Percentiles rank a stretch among this genome's conserved stretches.
Evolutionary conservation across 2,797 vertebrate species (phyloP).

Genomic region (Cygnus olor): DNA sequence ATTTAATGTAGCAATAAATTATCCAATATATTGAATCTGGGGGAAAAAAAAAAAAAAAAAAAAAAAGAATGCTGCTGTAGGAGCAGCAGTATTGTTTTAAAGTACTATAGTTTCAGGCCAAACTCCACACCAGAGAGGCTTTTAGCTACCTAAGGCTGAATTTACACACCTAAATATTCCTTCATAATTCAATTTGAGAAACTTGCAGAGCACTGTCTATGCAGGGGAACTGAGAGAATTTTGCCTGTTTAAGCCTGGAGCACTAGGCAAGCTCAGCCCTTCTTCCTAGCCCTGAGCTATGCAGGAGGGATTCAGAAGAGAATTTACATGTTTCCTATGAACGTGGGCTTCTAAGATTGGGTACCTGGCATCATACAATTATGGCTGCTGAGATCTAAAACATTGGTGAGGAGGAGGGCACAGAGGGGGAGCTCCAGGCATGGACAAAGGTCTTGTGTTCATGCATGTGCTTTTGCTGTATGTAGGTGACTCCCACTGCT

Average conservation of each 20-base stretch:
- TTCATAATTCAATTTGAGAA: not conserved
- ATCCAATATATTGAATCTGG: not conserved
- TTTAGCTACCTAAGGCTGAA: not conserved
- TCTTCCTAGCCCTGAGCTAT: not conserved
- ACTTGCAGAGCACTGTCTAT: not conserved
- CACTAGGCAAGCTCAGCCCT: not conserved
- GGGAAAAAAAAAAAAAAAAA: not conserved
- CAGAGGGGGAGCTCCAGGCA: rapidly evolving
- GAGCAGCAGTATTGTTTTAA: not conserved
- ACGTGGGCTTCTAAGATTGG: not conserved
- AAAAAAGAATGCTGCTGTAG: not conserved
- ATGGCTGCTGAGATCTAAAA: not conserved
- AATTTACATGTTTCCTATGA: not conserved
- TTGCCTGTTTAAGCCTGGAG: not conserved
- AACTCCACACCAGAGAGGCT: not conserved
- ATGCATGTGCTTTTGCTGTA: not conserved
- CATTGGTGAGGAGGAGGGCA: rapidly evolving
- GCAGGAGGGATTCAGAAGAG: not conserved
- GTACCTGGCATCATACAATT: not conserved
- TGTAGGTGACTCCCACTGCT: not conserved
- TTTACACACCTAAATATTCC: not conserved
- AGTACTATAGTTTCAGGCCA: not conserved
- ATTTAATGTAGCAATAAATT: not conserved
- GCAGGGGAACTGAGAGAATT: not conserved
- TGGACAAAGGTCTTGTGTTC: rapidly evolving